Evolutionary conservation across 2,888 invertebrate genomes (phyloP).

Genomic region (Aquatica leii): DNA sequence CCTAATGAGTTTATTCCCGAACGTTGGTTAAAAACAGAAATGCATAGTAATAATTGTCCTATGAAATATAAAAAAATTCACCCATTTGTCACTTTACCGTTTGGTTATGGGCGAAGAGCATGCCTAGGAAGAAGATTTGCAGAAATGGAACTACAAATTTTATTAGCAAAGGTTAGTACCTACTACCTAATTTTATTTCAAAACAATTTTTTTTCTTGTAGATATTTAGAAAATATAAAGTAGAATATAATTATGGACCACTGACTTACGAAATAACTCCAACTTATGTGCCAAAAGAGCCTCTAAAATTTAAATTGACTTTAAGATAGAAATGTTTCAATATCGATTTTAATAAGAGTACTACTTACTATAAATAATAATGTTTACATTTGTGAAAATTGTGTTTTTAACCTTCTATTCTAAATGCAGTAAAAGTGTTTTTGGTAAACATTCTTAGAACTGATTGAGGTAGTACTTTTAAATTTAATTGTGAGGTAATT

Average conservation of each 20-base stretch:
- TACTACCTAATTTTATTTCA: background rate
- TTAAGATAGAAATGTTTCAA: no score
- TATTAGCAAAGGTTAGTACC: slow-evolving; percentile 79
- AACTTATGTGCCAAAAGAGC: slow-evolving; percentile 77
- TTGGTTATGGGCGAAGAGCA: slow-evolving; percentile 79
- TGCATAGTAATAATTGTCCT: slow-evolving; percentile 50
- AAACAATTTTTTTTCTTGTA: slow-evolving; percentile 57
- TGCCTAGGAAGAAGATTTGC: slow-evolving; percentile 83
- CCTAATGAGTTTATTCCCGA: slow-evolving; percentile 78
- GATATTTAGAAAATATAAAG: slow-evolving; percentile 75
- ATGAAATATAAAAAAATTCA: slow-evolving; percentile 68
- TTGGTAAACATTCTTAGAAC: no score
- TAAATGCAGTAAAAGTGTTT: no score
- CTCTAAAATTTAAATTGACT: slow-evolving; percentile 71
- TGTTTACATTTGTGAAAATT: no score
- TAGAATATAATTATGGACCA: slow-evolving; percentile 73
- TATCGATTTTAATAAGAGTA: no score
- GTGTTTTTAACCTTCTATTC: no score
- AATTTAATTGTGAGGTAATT: no score
- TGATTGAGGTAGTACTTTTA: no score
- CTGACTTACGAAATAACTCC: slow-evolving; percentile 77
- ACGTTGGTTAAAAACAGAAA: slow-evolving; percentile 72
- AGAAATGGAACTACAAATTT: slow-evolving; percentile 78
- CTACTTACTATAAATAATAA: no score
- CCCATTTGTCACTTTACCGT: slow-evolving; percentile 78